Evolutionary conservation across 2,113 vertebrate genomes (phyloP), one percentile per base, ranked within the genome.

Genomic region (Triplophysa rosa): DNA sequence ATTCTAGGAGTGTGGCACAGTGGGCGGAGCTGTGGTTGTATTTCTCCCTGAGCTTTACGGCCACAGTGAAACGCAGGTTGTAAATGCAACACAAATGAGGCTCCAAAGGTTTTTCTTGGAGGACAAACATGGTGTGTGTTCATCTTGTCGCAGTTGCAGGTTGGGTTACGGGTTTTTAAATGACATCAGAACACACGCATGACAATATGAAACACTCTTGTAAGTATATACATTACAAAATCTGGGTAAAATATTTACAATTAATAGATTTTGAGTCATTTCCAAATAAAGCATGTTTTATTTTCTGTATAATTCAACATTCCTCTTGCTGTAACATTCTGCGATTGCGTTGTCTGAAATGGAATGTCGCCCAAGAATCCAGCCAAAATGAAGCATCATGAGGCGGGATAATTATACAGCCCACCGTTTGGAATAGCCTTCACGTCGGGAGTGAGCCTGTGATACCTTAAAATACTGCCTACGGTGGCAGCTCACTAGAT

Each of bases 91-190:
- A 66, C 61, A 80, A 75, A 70, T 76, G 79, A 33, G 82, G 80
- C 73, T 21, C 64, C 62, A 77, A 77, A 80, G 19, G 21, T 75
- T 75, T 63, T 63, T 49, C 59, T 75, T 10, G 2, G 82, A 88
- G 86, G 86, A 88, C 76, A 82, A 83, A 84, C 85, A 85, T 87
- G 87, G 79, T 62, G 69, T 56, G 33, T 72, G 58, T 42, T 49
- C 2, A 21, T 17, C 45, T 64, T 56, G 7, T 16, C 5, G 5
- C 49, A 54, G 14, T 13, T 52, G 42, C 42, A 45, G 42, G 9
- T 12, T 45, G 42, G 42, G 8, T 45, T 11, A 12, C 33, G 6
- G 33, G 33, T 37, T 37, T 37, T 7, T 7, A 1, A 37, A 37
- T 37, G 33, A 37, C 5, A 37, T 37, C 33, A 7, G 33, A 29